Evolutionary conservation across 53 echinoderm and acorn worm species (phyloP).

Genomic region (Luidia sarsii): DNA sequence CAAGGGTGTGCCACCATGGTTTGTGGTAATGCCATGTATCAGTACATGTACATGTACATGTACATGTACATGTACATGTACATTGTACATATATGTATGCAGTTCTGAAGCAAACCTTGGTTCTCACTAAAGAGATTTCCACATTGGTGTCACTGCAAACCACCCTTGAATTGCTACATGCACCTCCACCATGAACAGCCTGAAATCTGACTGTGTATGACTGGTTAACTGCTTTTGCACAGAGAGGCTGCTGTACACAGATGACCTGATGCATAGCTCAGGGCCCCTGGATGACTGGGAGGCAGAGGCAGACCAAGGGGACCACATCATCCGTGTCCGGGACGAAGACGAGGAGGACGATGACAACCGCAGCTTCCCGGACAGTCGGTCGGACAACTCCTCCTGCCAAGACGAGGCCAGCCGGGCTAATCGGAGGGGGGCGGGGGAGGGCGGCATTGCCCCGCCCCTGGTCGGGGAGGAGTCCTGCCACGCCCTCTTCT

Average conservation of each 20-base stretch:
- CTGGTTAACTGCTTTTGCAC: too few relatives aligned
- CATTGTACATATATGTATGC: too few relatives aligned
- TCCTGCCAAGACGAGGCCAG: constrained; percentile 52
- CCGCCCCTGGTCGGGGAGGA: constrained; percentile 84
- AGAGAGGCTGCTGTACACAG: constrained; percentile 77
- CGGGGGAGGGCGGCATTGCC: constrained; percentile 68
- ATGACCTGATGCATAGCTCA: constrained; percentile 58
- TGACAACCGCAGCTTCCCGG: constrained; percentile 43
- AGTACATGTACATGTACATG: too few relatives aligned
- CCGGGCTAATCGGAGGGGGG: neutral
- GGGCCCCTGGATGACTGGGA: constrained; percentile 79
- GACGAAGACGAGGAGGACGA: constrained; percentile 65
- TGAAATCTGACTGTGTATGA: too few relatives aligned
- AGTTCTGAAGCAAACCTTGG: too few relatives aligned
- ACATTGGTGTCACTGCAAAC: too few relatives aligned
- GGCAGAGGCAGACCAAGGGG: constrained; percentile 82
- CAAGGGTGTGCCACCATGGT: too few relatives aligned
- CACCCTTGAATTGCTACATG: too few relatives aligned
- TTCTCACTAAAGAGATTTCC: too few relatives aligned
- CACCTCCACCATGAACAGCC: too few relatives aligned
- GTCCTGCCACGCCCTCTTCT: constrained; percentile 96
- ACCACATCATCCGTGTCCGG: constrained; percentile 69
- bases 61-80: too few relatives aligned
- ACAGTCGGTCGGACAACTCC: constrained; percentile 64
- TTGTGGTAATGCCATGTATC: too few relatives aligned